Conservation (phyloP, 2,113 vertebrate genomes). For the Nycticebus coucang region DNA sequence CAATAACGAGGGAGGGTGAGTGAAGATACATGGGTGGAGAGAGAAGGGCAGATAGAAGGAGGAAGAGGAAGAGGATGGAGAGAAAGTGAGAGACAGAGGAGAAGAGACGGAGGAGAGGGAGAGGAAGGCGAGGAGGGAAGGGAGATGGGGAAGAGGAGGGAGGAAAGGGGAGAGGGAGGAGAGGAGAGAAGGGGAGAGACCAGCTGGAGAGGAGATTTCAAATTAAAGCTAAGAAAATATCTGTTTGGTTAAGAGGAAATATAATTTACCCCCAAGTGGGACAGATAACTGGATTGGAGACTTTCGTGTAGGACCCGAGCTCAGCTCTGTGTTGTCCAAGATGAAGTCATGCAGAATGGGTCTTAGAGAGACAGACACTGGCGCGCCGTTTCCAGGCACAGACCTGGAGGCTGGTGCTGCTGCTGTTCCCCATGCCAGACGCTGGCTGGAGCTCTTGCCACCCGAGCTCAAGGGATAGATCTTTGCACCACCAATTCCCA, state of each 20-base stretch:
- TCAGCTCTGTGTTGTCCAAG: not conserved
- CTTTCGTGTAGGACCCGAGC: not conserved
- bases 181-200: not conserved
- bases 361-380: too few relatives aligned
- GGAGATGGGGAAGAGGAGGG: accelerated
- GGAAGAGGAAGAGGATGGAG: not conserved
- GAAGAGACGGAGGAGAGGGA: not conserved
- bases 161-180: not conserved
- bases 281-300: not conserved
- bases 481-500: not conserved
- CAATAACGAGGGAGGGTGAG: not conserved
- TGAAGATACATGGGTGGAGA: not conserved
- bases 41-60: not conserved
- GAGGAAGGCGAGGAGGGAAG: too few relatives aligned
- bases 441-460: too few relatives aligned
- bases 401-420: not conserved
- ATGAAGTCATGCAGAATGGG: not conserved
- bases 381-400: not conserved
- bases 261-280: not conserved
- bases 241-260: not conserved
- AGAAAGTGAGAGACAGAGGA: too few relatives aligned
- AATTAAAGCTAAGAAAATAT: not conserved
- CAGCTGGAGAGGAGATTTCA: too few relatives aligned
- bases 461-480: not conserved
- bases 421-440: not conserved